Base-by-base conservation (phyloP, 1,140 invertebrate species). In the Papilio glaucus region DNA sequence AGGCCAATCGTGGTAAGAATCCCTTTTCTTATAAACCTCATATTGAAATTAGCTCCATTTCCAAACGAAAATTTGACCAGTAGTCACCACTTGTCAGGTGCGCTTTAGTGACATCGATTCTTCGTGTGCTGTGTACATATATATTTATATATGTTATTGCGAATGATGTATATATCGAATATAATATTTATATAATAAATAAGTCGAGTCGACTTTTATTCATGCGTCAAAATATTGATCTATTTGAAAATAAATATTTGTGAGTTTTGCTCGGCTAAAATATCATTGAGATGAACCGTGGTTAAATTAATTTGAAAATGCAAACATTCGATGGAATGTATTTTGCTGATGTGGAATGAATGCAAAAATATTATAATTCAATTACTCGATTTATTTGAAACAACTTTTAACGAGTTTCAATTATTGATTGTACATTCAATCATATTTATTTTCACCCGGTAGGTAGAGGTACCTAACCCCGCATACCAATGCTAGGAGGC, bases 251-350 rank as follows among this genome's bases (percentile, higher is more conserved):
- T n/a, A 4, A 42, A n/a, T n/a, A 45, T 18, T 45, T 45, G 42
- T 24, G 49, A 53, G 21, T 53, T 53, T 24, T 53, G 21, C 4
- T 53, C 18, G 10, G 10, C 18, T 53, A 24, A 33, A 53, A 53
- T 24, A 24, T 24, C 49, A 53, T 53, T 24, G 18, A 53, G 24
- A 53, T 53, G 21, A 53, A 53, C 21, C 12, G 18, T 18, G 18
- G 9, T 53, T 10, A 53, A 53, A 53, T 53, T 24, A 53, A 53
- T 53, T 53, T 53, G 49, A 53, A 53, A 53, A 9, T 24, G 49
- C 49, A 53, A 53, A 53, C 21, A 3, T 8, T 12, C 18, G 5
- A 53, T 53, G 4, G 49, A 53, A 53, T 53, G 49, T 9, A 53
- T 53, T 24, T 18, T 18, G 10, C 24, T 53, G 10, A 24, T 12